A percentile compares a stretch with the other conserved stretches of the same genome.
Conservation (phyloP, 1,140 invertebrate genomes). For the Magallana ariakensis region DNA sequence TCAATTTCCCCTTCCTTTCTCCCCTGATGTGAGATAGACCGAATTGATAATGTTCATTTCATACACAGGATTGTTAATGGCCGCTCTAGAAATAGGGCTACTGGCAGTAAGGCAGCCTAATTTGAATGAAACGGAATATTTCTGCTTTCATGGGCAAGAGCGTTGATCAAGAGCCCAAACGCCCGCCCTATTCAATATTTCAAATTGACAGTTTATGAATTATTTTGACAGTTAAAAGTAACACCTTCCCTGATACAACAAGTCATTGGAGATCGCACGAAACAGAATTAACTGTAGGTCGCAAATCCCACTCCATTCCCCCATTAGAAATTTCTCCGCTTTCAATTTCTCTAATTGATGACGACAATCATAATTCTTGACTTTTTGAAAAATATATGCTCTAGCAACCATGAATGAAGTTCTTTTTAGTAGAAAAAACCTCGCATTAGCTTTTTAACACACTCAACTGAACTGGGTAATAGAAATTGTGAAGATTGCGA, state of each 20-base stretch:
- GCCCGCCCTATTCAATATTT: slow-evolving; percentile 33
- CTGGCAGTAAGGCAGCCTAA: slow-evolving; percentile 18
- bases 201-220: slow-evolving; percentile 20
- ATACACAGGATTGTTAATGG: slow-evolving; percentile 24
- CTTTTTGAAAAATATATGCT: slow-evolving; percentile 12
- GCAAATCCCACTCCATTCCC: neutral
- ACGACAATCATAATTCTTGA: slow-evolving; percentile 24
- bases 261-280: neutral
- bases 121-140: slow-evolving; percentile 37
- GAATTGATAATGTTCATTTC: slow-evolving; percentile 31
- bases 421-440: neutral
- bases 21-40: slow-evolving; percentile 13
- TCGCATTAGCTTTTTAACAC: neutral
- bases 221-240: neutral
- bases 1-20: slow-evolving; percentile 26
- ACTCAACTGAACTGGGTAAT: neutral
- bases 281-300: neutral
- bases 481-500: neutral
- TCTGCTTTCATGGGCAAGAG: neutral
- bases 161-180: neutral
- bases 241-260: slow-evolving; percentile 9
- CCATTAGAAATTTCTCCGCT: slow-evolving; percentile 3
- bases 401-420: neutral
- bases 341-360: slow-evolving; percentile 14
- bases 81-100: slow-evolving; percentile 3